phyloP scores from a whole-genome alignment of 2,888 invertebrate genomes.

The Stegophylla sp. region DNA sequence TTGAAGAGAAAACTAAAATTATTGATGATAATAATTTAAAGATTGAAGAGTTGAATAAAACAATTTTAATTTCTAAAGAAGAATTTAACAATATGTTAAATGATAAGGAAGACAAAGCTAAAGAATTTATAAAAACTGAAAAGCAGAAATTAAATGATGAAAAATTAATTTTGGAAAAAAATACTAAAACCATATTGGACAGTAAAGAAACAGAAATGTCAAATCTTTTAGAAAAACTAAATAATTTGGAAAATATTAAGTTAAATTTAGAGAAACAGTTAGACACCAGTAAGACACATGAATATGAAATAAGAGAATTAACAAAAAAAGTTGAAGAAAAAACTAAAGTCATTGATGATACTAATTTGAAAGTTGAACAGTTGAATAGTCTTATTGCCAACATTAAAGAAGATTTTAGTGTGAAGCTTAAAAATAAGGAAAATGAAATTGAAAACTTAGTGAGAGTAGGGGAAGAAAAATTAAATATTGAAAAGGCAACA shows the following conservation, averaged over 20 bases:
- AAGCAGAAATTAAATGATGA: not conserved
- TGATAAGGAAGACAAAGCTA: constrained; percentile 23
- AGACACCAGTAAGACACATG: constrained; percentile 3
- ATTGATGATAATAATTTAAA: constrained; percentile 13
- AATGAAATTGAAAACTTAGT: constrained; percentile 1
- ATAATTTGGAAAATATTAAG: not conserved
- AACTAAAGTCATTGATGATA: constrained; percentile 22
- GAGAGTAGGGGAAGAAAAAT: constrained; percentile 15
- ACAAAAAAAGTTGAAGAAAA: constrained; percentile 30
- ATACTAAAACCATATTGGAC: not conserved
- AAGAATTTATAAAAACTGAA: not conserved
- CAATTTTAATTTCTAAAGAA: not conserved
- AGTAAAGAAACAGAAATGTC: constrained; percentile 35
- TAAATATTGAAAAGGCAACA: not conserved
- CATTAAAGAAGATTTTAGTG: constrained; percentile 1
- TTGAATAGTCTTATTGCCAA: constrained; percentile 12
- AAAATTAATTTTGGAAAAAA: constrained; percentile 6
- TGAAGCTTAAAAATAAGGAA: constrained; percentile 17
- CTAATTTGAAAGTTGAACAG: constrained; percentile 25
- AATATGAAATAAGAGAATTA: constrained; percentile 38
- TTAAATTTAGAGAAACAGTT: constrained; percentile 19
- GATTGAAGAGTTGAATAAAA: constrained; percentile 23
- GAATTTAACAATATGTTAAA: constrained; percentile 2
- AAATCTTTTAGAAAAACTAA: constrained; percentile 17
- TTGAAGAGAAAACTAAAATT: constrained; percentile 23